These are phyloP conservation scores for Poeciliopsis infans DNA, from an alignment of 2,797 vertebrate species.

Conservation along the genomic window DNA sequence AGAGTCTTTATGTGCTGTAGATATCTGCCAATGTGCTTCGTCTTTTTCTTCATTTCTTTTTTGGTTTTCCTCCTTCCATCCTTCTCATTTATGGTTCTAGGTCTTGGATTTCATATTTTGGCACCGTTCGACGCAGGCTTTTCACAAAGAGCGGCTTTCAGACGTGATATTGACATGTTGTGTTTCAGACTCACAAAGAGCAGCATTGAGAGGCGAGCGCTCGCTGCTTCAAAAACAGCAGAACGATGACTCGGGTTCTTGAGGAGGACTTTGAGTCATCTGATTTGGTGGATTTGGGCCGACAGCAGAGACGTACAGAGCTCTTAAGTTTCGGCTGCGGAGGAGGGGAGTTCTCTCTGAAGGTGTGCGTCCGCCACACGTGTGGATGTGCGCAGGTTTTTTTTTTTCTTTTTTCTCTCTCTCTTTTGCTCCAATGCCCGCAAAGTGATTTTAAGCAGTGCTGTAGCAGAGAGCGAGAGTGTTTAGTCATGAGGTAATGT, in stretches of 20 bases:
- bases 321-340: conserved; percentile 3
- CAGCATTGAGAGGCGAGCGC: conserved; percentile 56
- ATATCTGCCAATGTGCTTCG: neutral
- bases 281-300: conserved; percentile 50
- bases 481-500: conserved; percentile 80
- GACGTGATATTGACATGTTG: conserved; percentile 66
- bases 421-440: conserved; percentile 9
- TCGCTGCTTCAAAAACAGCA: conserved; percentile 65
- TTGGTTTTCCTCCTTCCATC: conserved; percentile 16
- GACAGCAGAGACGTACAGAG: conserved; percentile 16
- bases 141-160: conserved; percentile 71
- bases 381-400: conserved; percentile 25
- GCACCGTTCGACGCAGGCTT: conserved; percentile 22
- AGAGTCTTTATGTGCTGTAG: neutral
- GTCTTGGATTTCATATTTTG: conserved; percentile 30
- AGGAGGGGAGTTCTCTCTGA: conserved; percentile 30
- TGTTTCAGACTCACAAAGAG: conserved; percentile 65
- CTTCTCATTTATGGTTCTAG: neutral
- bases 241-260: conserved; percentile 57
- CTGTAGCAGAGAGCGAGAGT: conserved; percentile 67
- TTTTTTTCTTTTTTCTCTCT: neutral
- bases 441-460: conserved; percentile 66
- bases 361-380: conserved; percentile 40
- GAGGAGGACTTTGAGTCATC: conserved; percentile 54
- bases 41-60: no score